Evolutionary conservation across 1,140 invertebrate species (phyloP).

Genomic region (Heterodera schachtii): DNA sequence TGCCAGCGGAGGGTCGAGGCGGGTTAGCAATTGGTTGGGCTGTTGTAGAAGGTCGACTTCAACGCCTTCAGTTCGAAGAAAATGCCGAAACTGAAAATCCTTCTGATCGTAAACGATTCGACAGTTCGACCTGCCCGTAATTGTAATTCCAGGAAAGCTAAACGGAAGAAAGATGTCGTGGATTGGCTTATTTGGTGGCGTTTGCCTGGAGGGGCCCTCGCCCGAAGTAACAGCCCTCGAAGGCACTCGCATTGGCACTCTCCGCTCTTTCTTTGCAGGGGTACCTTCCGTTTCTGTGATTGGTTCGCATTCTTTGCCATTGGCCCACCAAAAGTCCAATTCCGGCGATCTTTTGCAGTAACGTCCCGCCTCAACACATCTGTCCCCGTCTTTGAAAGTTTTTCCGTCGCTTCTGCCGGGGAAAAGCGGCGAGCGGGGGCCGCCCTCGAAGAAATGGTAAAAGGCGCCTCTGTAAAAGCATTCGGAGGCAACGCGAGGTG

Average conservation of each 20-base stretch:
- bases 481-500: slow-evolving; percentile 42
- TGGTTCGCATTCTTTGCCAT: background rate
- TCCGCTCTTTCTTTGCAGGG: slow-evolving; percentile 33
- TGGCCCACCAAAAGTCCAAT: slow-evolving; percentile 27
- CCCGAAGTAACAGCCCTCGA: slow-evolving; percentile 63
- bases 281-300: slow-evolving; percentile 23
- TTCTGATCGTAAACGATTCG: background rate
- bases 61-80: slow-evolving; percentile 51
- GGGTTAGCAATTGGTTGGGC: slow-evolving; percentile 63
- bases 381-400: slow-evolving; percentile 50
- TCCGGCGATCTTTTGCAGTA: slow-evolving; percentile 36
- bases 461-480: slow-evolving; percentile 65
- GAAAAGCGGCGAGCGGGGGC: slow-evolving; percentile 58
- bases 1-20: slow-evolving; percentile 60
- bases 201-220: slow-evolving; percentile 59
- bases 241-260: slow-evolving; percentile 31
- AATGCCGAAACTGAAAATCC: slow-evolving; percentile 25
- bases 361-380: slow-evolving; percentile 47
- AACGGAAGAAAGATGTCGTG: background rate
- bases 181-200: too few species aligned
- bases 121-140: slow-evolving; percentile 56
- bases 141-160: slow-evolving; percentile 64
- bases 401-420: slow-evolving; percentile 35
- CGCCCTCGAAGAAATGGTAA: slow-evolving; percentile 64
- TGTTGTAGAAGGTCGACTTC: slow-evolving; percentile 57